A percentile compares a stretch with the other conserved stretches of the same genome.
Evolutionary conservation across 2,797 vertebrate genomes (phyloP).

Genomic region (Holocentrus rufus): DNA sequence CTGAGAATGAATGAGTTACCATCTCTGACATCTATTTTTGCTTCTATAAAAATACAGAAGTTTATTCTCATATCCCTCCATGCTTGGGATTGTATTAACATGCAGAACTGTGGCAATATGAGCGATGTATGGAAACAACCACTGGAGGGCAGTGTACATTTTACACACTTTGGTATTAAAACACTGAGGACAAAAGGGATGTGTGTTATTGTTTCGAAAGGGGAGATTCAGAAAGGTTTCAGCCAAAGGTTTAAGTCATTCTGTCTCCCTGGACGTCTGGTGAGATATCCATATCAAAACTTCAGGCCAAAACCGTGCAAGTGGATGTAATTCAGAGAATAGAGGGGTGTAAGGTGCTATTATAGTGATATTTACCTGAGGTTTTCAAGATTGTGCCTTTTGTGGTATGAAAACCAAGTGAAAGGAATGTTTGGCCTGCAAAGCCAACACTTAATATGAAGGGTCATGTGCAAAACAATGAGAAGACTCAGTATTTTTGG

Average conservation of each 20-base stretch:
- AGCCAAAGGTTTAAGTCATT: neutral
- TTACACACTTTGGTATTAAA: no score
- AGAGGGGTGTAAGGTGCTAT: neutral
- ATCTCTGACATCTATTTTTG: neutral
- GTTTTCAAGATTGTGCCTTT: constrained; percentile 11
- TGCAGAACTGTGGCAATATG: neutral
- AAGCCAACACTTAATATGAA: constrained; percentile 51
- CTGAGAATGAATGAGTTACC: neutral
- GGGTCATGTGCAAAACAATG: constrained; percentile 66
- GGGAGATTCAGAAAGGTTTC: neutral
- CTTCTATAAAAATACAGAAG: neutral
- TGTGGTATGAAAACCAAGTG: constrained; percentile 35
- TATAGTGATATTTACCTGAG: neutral
- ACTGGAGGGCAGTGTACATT: constrained; percentile 77
- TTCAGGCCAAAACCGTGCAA: neutral
- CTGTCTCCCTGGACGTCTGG: neutral
- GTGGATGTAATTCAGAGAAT: neutral
- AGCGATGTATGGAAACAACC: constrained; percentile 63
- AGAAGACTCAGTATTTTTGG: constrained; percentile 70
- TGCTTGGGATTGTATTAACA: neutral
- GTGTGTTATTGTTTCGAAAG: neutral
- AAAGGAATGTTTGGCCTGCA: constrained; percentile 43
- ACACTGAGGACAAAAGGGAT: no score
- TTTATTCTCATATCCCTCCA: neutral
- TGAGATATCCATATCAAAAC: neutral